These are phyloP conservation scores for Teinopalpus imperialis DNA, from an alignment of 2,888 invertebrate genomes.

Conservation along the genomic window DNA sequence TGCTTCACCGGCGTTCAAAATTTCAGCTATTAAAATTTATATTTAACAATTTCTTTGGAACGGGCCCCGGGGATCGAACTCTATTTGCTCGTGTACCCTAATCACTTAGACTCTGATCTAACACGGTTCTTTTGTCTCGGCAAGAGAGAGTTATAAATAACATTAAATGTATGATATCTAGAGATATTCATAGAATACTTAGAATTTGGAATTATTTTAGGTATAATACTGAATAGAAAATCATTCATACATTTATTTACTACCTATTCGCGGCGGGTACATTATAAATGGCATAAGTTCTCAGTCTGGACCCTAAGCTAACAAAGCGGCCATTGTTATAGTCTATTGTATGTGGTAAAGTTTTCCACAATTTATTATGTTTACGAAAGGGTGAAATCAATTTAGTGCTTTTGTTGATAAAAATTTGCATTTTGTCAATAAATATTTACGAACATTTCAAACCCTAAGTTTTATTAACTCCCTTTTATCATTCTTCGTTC, in stretches of 20 bases:
- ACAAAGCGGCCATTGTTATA: constrained; percentile 35
- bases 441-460: constrained; percentile 6
- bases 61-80: too few relatives aligned
- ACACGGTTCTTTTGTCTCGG: too few relatives aligned
- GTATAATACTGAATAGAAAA: constrained; percentile 3
- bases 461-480: too few relatives aligned
- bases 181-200: too few relatives aligned
- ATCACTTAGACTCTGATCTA: too few relatives aligned
- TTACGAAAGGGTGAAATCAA: constrained; percentile 18
- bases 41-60: too few relatives aligned
- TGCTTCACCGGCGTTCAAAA: too few relatives aligned
- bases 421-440: constrained; percentile 2
- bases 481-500: too few relatives aligned
- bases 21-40: too few relatives aligned
- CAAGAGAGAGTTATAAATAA: too few relatives aligned
- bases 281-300: constrained; percentile 62
- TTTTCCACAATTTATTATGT: constrained; percentile 24
- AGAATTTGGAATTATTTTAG: not conserved
- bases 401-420: constrained; percentile 11
- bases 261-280: constrained; percentile 46
- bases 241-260: constrained; percentile 38
- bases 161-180: too few relatives aligned
- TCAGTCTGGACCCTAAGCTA: constrained; percentile 41
- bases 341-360: constrained; percentile 19
- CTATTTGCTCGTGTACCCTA: too few relatives aligned